A percentile compares a stretch with the other conserved stretches of the same genome.
Evolutionary conservation across 2,113 vertebrate species (phyloP).

Genomic region (Dipodomys stephensi): DNA sequence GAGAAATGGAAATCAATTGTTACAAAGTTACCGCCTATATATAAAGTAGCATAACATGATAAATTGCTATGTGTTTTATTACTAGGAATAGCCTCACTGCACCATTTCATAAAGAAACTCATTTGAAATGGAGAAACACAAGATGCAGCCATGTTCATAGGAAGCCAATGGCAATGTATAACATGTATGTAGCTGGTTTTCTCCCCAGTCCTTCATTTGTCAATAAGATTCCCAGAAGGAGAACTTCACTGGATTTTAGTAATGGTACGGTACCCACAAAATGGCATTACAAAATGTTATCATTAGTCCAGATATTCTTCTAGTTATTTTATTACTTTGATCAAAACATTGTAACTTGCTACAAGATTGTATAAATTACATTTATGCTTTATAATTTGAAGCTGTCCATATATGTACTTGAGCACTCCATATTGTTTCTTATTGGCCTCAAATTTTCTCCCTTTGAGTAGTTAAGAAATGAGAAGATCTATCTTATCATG

Average conservation of each 20-base stretch:
- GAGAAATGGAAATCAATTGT: neutral
- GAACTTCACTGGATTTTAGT: neutral
- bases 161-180: neutral
- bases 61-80: neutral
- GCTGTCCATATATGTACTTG: neutral
- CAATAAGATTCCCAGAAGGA: neutral
- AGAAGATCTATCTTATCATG: neutral
- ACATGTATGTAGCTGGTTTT: neutral
- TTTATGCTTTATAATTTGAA: slow-evolving; percentile 46
- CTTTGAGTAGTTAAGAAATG: neutral
- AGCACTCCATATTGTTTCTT: slow-evolving; percentile 10
- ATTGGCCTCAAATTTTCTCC: neutral
- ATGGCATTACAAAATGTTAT: neutral
- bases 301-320: neutral
- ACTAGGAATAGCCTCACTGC: neutral
- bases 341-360: slow-evolving; percentile 30
- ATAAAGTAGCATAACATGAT: neutral
- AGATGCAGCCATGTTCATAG: neutral
- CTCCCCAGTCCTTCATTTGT: neutral
- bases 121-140: neutral
- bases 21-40: neutral
- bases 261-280: neutral
- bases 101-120: neutral
- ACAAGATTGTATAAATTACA: neutral
- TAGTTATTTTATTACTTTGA: slow-evolving; percentile 33